Evolutionary conservation across 2,888 invertebrate species (phyloP).

Genomic region (Sminthurides aquaticus): DNA sequence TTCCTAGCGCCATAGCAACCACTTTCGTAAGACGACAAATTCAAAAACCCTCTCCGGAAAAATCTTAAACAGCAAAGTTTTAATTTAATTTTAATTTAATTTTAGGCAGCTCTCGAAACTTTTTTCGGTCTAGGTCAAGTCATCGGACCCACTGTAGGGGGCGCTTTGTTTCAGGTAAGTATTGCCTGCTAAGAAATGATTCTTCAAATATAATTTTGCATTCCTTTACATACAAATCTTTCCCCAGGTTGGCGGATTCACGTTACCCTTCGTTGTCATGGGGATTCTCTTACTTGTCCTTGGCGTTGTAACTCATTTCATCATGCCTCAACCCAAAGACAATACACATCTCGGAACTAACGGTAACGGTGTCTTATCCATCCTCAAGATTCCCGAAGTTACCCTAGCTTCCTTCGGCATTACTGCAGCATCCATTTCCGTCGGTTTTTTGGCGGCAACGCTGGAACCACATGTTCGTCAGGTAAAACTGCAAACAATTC

Average conservation of each 20-base stretch:
- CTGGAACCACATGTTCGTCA: slow-evolving; percentile 52
- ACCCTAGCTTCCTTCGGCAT: slow-evolving; percentile 46
- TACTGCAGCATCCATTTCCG: slow-evolving; percentile 44
- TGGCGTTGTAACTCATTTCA: slow-evolving; percentile 14
- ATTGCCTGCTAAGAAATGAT: slow-evolving; percentile 28
- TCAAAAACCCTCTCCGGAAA: too few species aligned
- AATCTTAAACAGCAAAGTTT: too few species aligned
- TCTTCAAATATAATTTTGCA: background rate
- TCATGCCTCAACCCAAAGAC: slow-evolving; percentile 15
- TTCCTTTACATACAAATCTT: background rate
- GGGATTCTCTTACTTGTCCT: slow-evolving; percentile 50
- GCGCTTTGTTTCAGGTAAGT: slow-evolving; percentile 61
- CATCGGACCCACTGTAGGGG: slow-evolving; percentile 83
- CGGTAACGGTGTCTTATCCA: slow-evolving; percentile 43
- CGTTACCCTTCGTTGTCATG: slow-evolving; percentile 50
- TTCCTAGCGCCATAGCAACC: slow-evolving; percentile 66
- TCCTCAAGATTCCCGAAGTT: slow-evolving; percentile 43
- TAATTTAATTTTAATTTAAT: background rate
- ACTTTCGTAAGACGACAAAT: slow-evolving; percentile 22
- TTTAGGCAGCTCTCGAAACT: slow-evolving; percentile 14
- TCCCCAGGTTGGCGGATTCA: slow-evolving; percentile 48
- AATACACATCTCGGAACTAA: background rate
- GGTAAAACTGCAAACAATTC: slow-evolving; percentile 41
- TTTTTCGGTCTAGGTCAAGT: slow-evolving; percentile 14
- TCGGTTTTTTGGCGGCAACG: slow-evolving; percentile 54